A percentile compares a stretch with the other conserved stretches of the same genome.
These are phyloP conservation scores for Platynereis dumerilii DNA, from an alignment of 2,888 invertebrate species.

Conservation along the genomic window DNA sequence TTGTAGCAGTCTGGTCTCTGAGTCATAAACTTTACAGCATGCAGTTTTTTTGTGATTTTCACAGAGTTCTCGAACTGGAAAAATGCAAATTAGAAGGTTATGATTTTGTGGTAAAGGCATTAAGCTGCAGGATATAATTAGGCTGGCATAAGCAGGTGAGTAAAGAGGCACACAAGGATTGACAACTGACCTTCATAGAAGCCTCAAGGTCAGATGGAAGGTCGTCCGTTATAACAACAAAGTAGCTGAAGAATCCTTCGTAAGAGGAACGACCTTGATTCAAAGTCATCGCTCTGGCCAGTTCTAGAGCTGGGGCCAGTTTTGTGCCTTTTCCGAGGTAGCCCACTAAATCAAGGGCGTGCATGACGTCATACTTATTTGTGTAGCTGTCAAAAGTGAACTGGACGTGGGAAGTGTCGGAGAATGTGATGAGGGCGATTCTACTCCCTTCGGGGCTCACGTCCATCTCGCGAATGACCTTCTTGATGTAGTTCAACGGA, in stretches of 20 bases:
- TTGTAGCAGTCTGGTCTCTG: no score
- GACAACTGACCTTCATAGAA: conserved; percentile 6
- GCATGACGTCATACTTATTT: conserved; percentile 35
- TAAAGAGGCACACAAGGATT: no score
- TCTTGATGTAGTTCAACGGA: not conserved
- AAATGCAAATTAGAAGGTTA: no score
- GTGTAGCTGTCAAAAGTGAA: conserved; percentile 37
- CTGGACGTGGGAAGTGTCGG: conserved; percentile 33
- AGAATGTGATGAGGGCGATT: conserved; percentile 35
- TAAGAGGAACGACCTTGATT: not conserved
- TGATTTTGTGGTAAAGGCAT: no score
- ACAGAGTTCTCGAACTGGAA: no score
- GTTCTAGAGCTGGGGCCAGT: conserved; percentile 43
- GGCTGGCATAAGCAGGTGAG: no score
- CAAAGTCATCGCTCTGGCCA: conserved; percentile 9
- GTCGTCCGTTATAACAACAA: conserved; percentile 16
- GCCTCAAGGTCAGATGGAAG: conserved; percentile 17
- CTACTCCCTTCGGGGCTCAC: conserved; percentile 3
- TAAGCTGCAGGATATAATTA: no score
- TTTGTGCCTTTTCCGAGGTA: conserved; percentile 49
- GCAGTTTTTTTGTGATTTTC: no score
- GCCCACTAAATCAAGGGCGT: conserved; percentile 40
- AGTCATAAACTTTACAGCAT: no score
- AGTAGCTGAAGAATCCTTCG: conserved; percentile 5
- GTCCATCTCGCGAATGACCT: conserved; percentile 5